Conservation (phyloP, 2,113 vertebrate species). For the Petaurus breviceps region DNA sequence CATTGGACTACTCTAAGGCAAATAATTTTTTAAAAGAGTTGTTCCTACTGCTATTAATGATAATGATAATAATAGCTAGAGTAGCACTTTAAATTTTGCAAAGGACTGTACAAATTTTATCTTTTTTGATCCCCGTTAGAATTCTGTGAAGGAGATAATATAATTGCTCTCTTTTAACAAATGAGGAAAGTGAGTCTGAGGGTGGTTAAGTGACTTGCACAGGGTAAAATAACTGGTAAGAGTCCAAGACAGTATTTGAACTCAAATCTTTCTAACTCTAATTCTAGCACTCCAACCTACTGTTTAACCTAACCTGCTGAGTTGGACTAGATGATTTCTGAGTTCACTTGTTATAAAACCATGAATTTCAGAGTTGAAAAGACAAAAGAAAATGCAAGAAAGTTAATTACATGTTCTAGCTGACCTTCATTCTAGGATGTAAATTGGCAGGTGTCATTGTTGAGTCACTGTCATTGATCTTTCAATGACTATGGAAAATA, state of each 20-base stretch:
- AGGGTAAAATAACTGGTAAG: background rate
- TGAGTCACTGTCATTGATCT: too few species aligned
- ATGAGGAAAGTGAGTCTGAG: background rate
- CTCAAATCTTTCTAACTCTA: background rate
- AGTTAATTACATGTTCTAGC: background rate
- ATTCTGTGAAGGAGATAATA: background rate
- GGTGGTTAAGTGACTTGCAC: background rate
- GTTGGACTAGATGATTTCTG: background rate
- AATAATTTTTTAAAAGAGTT: too few species aligned
- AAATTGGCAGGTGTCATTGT: background rate
- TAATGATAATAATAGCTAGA: too few species aligned
- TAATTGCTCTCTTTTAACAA: background rate
- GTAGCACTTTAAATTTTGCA: too few species aligned
- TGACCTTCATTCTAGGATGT: background rate
- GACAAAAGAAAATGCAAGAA: background rate
- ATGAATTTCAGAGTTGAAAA: background rate
- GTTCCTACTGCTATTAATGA: too few species aligned
- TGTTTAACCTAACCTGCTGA: background rate
- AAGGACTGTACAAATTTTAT: background rate
- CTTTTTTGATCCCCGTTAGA: constrained; percentile 12
- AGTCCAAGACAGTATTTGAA: background rate
- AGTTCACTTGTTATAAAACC: background rate
- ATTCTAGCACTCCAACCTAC: background rate
- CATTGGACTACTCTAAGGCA: too few species aligned
- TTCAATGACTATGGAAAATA: background rate